Percentiles rank a stretch among this genome's conserved stretches.
phyloP scores from a whole-genome alignment of 2,797 vertebrate species.

The Malurus splendens region DNA sequence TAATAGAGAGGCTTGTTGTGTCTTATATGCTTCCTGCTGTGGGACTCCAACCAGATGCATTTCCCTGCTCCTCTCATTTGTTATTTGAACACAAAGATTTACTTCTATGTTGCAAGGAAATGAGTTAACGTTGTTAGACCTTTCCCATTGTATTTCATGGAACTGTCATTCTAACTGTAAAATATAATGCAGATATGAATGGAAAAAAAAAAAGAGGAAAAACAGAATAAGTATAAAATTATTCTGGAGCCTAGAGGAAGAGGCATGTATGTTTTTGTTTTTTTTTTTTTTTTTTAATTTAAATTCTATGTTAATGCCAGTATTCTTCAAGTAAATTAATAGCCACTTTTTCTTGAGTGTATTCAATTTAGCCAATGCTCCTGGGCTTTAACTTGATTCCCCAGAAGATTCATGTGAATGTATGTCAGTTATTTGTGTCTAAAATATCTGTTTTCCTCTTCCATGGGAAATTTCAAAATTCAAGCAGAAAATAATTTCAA shows the following conservation, averaged over 20 bases:
- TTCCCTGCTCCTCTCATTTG: rapidly evolving
- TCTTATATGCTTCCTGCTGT: neutral
- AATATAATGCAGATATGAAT: neutral
- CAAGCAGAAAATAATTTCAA: neutral
- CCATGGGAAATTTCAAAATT: neutral
- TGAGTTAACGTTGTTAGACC: neutral
- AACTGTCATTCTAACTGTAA: neutral
- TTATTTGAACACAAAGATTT: neutral
- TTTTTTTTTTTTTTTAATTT: neutral
- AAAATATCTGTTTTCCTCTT: neutral
- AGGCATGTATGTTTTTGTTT: neutral
- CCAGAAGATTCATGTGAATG: neutral
- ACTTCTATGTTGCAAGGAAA: neutral
- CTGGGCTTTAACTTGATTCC: neutral
- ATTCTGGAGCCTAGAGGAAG: neutral
- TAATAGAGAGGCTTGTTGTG: neutral
- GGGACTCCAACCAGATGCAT: neutral
- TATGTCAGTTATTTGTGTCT: neutral
- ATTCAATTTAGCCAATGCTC: neutral
- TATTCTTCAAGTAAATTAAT: neutral
- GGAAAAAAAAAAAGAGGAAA: neutral
- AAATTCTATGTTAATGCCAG: neutral
- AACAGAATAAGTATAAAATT: neutral
- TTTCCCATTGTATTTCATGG: neutral
- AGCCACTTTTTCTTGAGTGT: neutral